These are phyloP conservation scores for Hypselothyrea guttata DNA, from an alignment of 2,888 invertebrate genomes.

Conservation along the genomic window DNA sequence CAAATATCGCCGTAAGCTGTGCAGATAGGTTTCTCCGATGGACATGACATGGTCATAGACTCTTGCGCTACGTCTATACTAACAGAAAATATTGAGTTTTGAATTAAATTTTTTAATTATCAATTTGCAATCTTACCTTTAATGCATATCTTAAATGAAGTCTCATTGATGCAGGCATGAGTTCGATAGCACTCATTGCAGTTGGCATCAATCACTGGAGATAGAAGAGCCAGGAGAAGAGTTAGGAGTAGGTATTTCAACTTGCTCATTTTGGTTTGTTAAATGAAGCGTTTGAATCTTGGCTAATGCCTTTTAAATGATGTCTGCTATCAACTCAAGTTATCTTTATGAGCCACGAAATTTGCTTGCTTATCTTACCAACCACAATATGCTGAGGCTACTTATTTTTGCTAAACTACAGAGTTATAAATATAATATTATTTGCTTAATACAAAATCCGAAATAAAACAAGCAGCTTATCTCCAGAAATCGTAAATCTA, in stretches of 20 bases:
- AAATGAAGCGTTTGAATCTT: conserved; percentile 35
- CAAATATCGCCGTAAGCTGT: conserved; percentile 47
- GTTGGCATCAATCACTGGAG: conserved; percentile 37
- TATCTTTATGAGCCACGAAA: conserved; percentile 59
- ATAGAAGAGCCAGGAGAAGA: conserved; percentile 22
- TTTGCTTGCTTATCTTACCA: conserved; percentile 51
- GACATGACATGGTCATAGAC: conserved; percentile 40
- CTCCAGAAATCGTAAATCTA: neutral
- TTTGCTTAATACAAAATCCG: conserved; percentile 21
- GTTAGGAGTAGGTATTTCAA: conserved; percentile 18
- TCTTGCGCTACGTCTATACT: conserved; percentile 35
- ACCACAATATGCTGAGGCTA: conserved; percentile 45
- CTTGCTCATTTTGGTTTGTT: conserved; percentile 42
- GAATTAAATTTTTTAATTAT: neutral
- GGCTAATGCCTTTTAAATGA: conserved; percentile 57
- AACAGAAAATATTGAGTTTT: neutral
- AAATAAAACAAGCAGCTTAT: conserved; percentile 35
- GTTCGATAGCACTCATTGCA: conserved; percentile 64
- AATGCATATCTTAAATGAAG: conserved; percentile 54
- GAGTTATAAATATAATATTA: conserved; percentile 11
- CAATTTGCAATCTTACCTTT: conserved; percentile 50
- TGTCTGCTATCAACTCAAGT: neutral
- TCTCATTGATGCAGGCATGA: conserved; percentile 56
- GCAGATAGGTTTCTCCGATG: conserved; percentile 53
- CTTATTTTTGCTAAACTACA: conserved; percentile 30